A percentile compares a stretch with the other conserved stretches of the same genome.
phyloP scores from a whole-genome alignment of 2,797 vertebrate genomes.

The Gambusia yucatana region DNA sequence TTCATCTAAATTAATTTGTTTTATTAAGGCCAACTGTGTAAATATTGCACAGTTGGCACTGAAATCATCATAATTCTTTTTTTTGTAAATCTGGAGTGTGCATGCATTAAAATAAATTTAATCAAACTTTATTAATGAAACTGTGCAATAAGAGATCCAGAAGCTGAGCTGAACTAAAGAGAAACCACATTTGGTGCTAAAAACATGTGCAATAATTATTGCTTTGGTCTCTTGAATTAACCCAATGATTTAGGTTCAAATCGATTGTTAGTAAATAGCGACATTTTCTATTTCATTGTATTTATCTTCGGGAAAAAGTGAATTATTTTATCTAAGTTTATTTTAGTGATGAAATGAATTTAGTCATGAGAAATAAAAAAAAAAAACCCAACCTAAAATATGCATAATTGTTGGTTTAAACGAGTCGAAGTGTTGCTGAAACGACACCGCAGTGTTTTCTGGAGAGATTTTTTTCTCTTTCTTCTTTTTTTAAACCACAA shows the following conservation, averaged over 20 bases:
- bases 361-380: neutral
- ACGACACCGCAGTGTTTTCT: neutral
- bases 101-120: neutral
- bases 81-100: neutral
- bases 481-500: neutral
- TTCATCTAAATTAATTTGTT: neutral
- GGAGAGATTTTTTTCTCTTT: neutral
- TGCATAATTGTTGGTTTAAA: neutral
- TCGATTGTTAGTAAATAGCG: neutral
- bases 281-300: neutral
- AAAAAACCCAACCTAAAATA: neutral
- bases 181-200: neutral
- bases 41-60: neutral
- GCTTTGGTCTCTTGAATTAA: neutral
- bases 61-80: neutral
- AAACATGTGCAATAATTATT: neutral
- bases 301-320: neutral
- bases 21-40: neutral
- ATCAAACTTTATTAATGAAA: neutral
- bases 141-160: neutral
- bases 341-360: neutral
- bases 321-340: neutral
- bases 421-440: neutral
- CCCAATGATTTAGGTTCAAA: neutral
- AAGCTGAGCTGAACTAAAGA: neutral